phyloP scores from a whole-genome alignment of 2,797 vertebrate species.

The Aselliscus stoliczkanus region DNA sequence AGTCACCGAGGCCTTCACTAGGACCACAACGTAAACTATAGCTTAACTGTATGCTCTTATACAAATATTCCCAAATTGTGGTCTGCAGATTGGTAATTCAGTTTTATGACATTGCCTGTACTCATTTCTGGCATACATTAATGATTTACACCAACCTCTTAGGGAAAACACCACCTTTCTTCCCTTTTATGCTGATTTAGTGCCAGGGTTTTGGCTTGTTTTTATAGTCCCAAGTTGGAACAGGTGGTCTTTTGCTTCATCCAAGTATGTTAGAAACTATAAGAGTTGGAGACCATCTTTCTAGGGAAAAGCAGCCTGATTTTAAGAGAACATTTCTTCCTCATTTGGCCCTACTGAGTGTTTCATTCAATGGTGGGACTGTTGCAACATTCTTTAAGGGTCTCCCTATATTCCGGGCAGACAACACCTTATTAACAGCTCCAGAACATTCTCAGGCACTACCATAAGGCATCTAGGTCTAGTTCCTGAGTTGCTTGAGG shows the following conservation, averaged over 20 bases:
- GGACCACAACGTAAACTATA: not conserved
- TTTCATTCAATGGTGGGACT: not conserved
- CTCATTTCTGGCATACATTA: slow-evolving; percentile 5
- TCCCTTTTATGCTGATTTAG: not conserved
- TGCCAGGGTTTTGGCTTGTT: not conserved
- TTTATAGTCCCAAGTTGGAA: not conserved
- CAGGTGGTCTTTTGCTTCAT: slow-evolving; percentile 7
- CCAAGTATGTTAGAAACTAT: not conserved
- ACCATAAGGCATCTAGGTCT: not conserved
- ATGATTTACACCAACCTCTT: not conserved
- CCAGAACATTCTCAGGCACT: not conserved
- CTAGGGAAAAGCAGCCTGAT: not conserved
- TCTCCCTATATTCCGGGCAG: not conserved
- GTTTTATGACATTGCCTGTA: not conserved
- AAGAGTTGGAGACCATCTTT: not conserved
- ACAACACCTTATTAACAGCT: not conserved
- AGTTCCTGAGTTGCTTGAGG: not conserved
- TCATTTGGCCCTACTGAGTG: not conserved
- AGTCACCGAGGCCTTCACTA: not conserved
- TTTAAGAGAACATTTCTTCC: not conserved
- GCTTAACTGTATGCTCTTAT: not conserved
- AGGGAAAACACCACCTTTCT: not conserved
- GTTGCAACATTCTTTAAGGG: not conserved
- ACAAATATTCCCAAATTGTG: not conserved
- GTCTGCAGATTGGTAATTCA: not conserved